Conservation (phyloP, 2,888 invertebrate genomes). For the Cataglyphis albicans region DNA sequence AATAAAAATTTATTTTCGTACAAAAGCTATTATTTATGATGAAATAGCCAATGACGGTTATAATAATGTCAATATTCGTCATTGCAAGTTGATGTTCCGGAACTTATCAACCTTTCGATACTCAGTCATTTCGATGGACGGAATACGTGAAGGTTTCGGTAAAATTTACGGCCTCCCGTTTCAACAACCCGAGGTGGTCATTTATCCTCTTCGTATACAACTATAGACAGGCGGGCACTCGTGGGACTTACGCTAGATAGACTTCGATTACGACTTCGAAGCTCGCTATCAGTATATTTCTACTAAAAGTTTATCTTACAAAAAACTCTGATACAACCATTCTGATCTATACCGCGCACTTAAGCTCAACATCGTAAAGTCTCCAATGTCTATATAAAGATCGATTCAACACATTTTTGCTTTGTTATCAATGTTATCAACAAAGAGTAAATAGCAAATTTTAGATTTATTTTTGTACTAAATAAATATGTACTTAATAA, state of each 20-base stretch:
- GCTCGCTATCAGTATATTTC: constrained; percentile 28
- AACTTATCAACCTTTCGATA: constrained; percentile 51
- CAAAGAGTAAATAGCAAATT: background rate
- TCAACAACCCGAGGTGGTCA: constrained; percentile 14
- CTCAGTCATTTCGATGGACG: background rate
- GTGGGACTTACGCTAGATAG: constrained; percentile 63
- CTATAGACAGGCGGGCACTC: constrained; percentile 44
- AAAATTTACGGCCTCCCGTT: constrained; percentile 58
- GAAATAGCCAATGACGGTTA: background rate
- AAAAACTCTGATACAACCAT: constrained; percentile 32
- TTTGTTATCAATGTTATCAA: background rate
- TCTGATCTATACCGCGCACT: constrained; percentile 21
- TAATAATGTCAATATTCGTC: constrained; percentile 26
- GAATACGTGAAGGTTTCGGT: constrained; percentile 27
- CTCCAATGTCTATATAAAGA: background rate
- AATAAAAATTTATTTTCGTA: background rate
- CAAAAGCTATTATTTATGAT: background rate
- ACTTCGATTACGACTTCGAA: constrained; percentile 58
- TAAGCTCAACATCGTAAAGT: background rate
- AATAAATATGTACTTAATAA: background rate
- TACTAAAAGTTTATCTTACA: constrained; percentile 23
- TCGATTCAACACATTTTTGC: background rate
- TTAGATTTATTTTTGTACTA: background rate
- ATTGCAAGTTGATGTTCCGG: constrained; percentile 46
- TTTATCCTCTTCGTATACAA: constrained; percentile 63